Evolutionary conservation across 37 sponge, comb jelly and placozoan genomes (phyloP).

Genomic region (Halichondria panicea): DNA sequence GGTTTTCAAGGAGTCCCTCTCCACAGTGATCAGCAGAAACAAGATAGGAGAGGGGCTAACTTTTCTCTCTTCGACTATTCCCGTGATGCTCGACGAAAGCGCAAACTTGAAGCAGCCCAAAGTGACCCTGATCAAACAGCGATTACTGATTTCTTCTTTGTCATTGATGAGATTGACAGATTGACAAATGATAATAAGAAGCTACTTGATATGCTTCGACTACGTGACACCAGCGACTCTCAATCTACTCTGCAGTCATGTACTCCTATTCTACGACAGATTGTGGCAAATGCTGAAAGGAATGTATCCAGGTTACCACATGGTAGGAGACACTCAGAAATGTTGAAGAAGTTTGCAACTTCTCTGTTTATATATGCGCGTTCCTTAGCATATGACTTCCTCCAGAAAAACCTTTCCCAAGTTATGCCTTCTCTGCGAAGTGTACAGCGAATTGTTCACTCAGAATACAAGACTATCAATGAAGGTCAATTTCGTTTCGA

Average conservation of each 20-base stretch:
- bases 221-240: too few species aligned
- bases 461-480: slow-evolving; percentile 22
- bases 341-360: slow-evolving; percentile 49
- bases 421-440: slow-evolving; percentile 50
- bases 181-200: background rate
- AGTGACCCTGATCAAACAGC: background rate
- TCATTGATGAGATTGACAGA: background rate
- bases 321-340: slow-evolving; percentile 20
- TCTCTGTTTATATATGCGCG: slow-evolving; percentile 50
- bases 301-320: slow-evolving; percentile 6
- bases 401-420: slow-evolving; percentile 52
- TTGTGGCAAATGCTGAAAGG: slow-evolving; percentile 21
- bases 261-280: slow-evolving; percentile 21
- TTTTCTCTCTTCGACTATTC: too few species aligned
- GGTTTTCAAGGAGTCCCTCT: too few species aligned
- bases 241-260: too few species aligned
- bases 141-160: background rate
- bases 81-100: background rate
- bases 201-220: background rate
- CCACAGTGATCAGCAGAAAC: too few species aligned
- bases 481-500: slow-evolving; percentile 64
- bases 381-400: slow-evolving; percentile 47
- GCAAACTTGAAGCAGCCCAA: background rate
- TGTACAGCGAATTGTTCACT: slow-evolving; percentile 42
- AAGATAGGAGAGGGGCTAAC: too few species aligned